These are phyloP conservation scores for Magallana nippona DNA, from an alignment of 2,888 invertebrate genomes.

Conservation along the genomic window DNA sequence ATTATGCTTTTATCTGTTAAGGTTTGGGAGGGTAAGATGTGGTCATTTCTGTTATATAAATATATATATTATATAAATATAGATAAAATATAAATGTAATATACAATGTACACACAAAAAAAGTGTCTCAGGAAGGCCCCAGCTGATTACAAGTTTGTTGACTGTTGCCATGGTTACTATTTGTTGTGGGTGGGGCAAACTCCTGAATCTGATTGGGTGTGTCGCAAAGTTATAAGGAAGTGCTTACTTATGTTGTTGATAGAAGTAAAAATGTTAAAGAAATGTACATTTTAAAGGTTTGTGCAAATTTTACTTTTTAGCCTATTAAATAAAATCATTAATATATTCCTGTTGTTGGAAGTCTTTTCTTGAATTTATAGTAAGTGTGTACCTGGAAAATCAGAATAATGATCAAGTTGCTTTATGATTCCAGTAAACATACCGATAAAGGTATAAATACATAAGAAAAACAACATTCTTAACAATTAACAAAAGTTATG, in stretches of 20 bases:
- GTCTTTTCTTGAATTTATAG: neutral
- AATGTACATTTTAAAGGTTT: conserved; percentile 30
- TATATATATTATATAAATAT: too few relatives aligned
- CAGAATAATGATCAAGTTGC: too few relatives aligned
- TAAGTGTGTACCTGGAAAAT: too few relatives aligned
- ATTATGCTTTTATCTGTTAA: neutral
- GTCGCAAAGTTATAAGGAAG: neutral
- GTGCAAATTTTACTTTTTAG: conserved; percentile 34
- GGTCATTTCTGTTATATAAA: neutral
- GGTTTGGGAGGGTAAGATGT: neutral
- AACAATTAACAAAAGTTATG: too few relatives aligned
- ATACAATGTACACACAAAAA: neutral
- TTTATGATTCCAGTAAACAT: too few relatives aligned
- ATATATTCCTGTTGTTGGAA: neutral
- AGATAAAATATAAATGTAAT: too few relatives aligned
- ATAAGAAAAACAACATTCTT: too few relatives aligned
- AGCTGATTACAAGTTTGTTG: neutral
- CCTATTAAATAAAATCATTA: conserved; percentile 32
- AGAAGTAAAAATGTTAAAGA: conserved; percentile 3
- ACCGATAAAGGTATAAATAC: too few relatives aligned
- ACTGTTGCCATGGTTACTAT: conserved; percentile 19
- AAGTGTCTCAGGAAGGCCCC: conserved; percentile 18
- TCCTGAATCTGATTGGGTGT: conserved; percentile 14
- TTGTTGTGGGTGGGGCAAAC: neutral
- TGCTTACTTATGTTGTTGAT: neutral